These are phyloP conservation scores for Hydrozoanthus tunicans DNA, from an alignment of 64 coral and sea anemone genomes.

Conservation along the genomic window DNA sequence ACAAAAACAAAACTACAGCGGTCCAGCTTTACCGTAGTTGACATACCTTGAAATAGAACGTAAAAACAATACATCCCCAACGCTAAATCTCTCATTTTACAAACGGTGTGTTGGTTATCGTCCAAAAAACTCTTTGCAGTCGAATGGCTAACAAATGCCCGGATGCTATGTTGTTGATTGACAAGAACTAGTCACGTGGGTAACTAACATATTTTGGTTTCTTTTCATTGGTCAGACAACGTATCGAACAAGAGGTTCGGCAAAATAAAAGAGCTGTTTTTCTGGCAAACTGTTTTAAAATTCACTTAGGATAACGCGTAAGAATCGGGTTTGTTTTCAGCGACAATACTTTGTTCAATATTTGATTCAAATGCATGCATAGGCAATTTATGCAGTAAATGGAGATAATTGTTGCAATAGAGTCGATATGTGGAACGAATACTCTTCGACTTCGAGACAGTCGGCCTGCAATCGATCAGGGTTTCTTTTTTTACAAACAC, in stretches of 20 bases:
- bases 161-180: conserved; percentile 44
- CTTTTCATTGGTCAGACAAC: conserved; percentile 5
- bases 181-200: conserved; percentile 44
- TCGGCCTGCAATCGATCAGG: too few relatives aligned
- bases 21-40: neutral
- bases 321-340: too few relatives aligned
- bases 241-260: neutral
- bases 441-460: too few relatives aligned
- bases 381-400: too few relatives aligned
- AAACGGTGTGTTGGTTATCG: neutral
- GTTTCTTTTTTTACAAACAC: too few relatives aligned
- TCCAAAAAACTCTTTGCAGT: neutral
- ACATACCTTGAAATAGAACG: conserved; percentile 33
- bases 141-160: conserved; percentile 24
- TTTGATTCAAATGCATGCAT: too few relatives aligned
- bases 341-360: too few relatives aligned
- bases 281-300: neutral
- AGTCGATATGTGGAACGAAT: too few relatives aligned
- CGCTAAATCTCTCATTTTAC: neutral
- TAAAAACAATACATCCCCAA: neutral
- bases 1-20: neutral
- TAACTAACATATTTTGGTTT: conserved; percentile 31
- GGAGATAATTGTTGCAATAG: too few relatives aligned
- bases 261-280: neutral
- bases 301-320: too few relatives aligned